Conservation (phyloP, 2,113 vertebrate species). For the Fukomys damarensis region DNA sequence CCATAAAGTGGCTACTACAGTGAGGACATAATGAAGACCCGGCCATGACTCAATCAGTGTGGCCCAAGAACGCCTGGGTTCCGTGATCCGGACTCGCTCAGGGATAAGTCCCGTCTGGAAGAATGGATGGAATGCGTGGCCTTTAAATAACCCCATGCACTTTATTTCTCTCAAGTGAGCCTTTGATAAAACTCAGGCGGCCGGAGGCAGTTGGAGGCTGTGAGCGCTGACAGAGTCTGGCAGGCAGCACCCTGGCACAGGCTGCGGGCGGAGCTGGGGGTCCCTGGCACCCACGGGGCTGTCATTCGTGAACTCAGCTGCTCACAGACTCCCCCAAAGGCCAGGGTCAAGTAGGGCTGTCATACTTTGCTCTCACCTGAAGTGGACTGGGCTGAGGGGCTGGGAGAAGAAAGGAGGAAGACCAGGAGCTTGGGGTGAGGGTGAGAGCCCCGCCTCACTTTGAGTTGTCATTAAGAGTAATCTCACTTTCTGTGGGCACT, state of each 20-base stretch:
- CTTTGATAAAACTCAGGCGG: conserved; percentile 78
- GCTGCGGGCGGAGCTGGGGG: not conserved
- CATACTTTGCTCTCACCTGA: not conserved
- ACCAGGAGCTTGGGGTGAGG: not conserved
- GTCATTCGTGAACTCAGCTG: not conserved
- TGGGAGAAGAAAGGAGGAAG: not conserved
- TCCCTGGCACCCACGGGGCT: conserved; percentile 51
- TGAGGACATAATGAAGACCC: not conserved
- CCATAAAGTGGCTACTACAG: not conserved
- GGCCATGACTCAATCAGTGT: not conserved
- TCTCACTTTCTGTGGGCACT: not conserved
- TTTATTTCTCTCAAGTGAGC: conserved; percentile 79
- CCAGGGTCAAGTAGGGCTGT: not conserved
- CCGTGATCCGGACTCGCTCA: not conserved
- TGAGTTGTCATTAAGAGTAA: not conserved
- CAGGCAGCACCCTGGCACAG: not conserved
- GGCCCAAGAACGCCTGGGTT: conserved; percentile 11
- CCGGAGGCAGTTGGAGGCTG: conserved; percentile 65
- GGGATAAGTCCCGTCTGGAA: conserved; percentile 67
- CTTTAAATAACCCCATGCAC: conserved; percentile 80
- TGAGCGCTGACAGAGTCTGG: conserved; percentile 65
- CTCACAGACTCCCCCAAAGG: not conserved
- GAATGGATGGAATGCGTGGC: conserved; percentile 81
- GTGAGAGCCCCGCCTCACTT: not conserved
- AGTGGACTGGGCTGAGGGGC: not conserved